Evolutionary conservation across 2,113 vertebrate genomes (phyloP).

Genomic region (Nycticebus coucang): DNA sequence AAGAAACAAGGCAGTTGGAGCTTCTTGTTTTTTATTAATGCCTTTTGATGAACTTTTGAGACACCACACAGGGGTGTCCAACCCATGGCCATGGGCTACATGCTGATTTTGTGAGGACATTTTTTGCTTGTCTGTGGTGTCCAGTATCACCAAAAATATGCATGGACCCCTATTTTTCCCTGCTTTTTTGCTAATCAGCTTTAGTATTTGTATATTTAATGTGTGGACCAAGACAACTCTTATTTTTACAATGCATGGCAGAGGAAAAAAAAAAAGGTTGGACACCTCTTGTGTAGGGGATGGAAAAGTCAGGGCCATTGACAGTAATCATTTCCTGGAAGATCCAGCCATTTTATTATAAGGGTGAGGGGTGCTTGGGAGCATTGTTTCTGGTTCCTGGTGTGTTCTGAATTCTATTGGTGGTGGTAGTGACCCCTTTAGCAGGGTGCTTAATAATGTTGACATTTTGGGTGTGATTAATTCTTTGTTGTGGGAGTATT

Average conservation of each 20-base stretch:
- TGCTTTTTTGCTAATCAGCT: no score
- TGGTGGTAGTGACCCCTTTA: background rate
- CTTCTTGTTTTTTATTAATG: background rate
- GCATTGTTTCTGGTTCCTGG: background rate
- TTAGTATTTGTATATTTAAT: no score
- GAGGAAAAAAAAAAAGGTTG: no score
- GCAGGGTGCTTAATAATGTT: background rate
- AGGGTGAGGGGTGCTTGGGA: background rate
- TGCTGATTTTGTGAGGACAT: no score
- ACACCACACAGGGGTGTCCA: no score
- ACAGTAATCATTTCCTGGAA: background rate
- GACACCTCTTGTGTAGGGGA: background rate
- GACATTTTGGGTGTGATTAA: background rate
- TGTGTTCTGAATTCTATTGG: background rate
- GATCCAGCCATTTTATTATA: background rate
- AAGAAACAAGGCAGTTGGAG: conserved; percentile 22
- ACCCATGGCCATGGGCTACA: no score
- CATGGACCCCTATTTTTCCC: no score
- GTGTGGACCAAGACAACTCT: no score
- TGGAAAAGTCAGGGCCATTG: background rate
- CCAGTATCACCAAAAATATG: no score
- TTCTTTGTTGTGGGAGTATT: background rate
- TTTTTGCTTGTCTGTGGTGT: no score
- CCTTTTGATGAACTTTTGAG: background rate
- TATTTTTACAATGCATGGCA: no score